These are phyloP conservation scores for Nestor notabilis DNA, from an alignment of 2,113 vertebrate genomes.

Conservation along the genomic window DNA sequence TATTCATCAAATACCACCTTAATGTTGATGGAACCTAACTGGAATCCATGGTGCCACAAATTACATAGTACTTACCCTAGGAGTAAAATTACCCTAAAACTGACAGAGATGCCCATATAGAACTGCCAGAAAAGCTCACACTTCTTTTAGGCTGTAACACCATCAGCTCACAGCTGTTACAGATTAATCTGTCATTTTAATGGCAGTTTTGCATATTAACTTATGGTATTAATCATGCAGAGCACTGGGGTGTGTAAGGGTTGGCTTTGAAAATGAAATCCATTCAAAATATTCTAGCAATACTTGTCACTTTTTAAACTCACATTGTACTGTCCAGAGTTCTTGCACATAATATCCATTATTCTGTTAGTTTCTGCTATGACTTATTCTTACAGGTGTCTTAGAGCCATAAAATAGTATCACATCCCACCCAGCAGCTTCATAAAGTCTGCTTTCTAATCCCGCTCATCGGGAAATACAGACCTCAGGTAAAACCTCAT, in stretches of 20 bases:
- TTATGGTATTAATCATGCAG: not conserved
- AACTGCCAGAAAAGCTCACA: not conserved
- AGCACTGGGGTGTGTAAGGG: not conserved
- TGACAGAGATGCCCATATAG: not conserved
- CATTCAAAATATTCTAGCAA: constrained; percentile 4
- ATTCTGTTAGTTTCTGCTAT: not conserved
- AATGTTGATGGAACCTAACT: not conserved
- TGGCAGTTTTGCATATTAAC: constrained; percentile 24
- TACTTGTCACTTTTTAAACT: not conserved
- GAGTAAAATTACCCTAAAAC: not conserved
- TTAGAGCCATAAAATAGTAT: not conserved
- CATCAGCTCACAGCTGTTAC: not conserved
- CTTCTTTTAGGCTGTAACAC: not conserved
- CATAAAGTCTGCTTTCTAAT: not conserved
- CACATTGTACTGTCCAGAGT: not conserved
- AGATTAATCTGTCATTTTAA: not conserved
- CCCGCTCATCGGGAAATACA: not conserved
- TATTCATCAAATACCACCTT: not conserved
- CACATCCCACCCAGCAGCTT: not conserved
- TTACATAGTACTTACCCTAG: not conserved
- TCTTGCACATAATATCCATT: not conserved
- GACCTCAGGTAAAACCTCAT: not conserved
- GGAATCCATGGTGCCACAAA: not conserved
- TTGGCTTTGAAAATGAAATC: constrained; percentile 1
- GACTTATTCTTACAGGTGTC: constrained; percentile 14